Base-by-base conservation (phyloP, 2,797 vertebrate species). In the Hephaestus fuliginosus region DNA sequence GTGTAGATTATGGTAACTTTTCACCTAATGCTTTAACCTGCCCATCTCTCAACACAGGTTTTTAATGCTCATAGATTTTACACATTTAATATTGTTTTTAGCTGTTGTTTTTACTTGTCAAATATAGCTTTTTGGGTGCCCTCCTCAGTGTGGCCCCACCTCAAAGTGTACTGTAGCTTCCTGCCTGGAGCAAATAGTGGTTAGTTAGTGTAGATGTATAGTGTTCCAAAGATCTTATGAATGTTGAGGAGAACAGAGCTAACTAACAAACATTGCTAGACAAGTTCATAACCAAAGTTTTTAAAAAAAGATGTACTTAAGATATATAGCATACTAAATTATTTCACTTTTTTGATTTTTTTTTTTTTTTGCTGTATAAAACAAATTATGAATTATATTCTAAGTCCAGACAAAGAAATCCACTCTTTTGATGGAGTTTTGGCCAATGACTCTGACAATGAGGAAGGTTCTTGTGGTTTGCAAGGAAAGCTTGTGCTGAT, bases 21-120 rank as follows among this genome's bases (percentile, higher is more conserved):
- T 93, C 94, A 95, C 92, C 90, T 90, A 84, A 95, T 95, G 95
- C 94, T 95, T 95, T 95, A 95, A 92, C 93, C 94, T 94, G 95
- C 95, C 94, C 94, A 95, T 95, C 95, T 95, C 91, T 95, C 95
- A 95, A 93, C 95, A 95, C 93, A 95, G 94, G 94, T 95, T 95
- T 95, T 95, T 93, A 91, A 93, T 92, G 91, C 93, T 89, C 81
- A 86, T 94, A 93, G 90, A 88, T 92, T 92, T 93, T 89, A 91
- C 87, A 90, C 88, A 74, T 93, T 92, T 66, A 81, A 86, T 82
- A 83, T 93, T 91, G 81, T 91, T 91, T 91, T 89, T 92, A 93
- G 89, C 87, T 80, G 82, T 90, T 70, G 75, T 89, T 90, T 92
- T 87, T 91, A 79, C 76, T 85, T 85, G 86, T 93, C 89, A 87